A percentile compares a stretch with the other conserved stretches of the same genome.
Conservation (phyloP, 2,888 invertebrate species). For the Eupithecia inturbata region DNA sequence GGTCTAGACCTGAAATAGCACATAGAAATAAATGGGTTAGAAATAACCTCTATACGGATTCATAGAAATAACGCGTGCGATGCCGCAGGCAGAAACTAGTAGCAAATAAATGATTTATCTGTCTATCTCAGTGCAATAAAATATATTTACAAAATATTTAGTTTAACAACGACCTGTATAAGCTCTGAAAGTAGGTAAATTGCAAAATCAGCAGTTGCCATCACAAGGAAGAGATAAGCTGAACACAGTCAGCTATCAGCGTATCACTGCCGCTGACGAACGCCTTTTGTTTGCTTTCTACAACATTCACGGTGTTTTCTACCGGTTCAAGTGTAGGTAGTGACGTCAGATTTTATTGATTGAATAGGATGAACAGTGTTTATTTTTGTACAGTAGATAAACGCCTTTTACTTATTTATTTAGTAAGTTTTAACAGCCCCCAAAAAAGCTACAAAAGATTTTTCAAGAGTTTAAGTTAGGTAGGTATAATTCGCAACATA, state of each 20-base stretch:
- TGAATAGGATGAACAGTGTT: background rate
- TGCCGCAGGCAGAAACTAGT: no score
- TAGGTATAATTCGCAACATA: no score
- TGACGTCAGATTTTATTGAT: background rate
- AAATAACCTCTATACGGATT: no score
- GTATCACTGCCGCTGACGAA: slow-evolving; percentile 18
- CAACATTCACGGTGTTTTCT: slow-evolving; percentile 2
- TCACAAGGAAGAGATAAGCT: slow-evolving; percentile 30
- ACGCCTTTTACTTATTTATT: background rate
- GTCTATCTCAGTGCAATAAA: no score
- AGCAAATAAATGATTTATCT: no score
- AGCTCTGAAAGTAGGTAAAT: slow-evolving; percentile 16
- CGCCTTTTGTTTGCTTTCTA: slow-evolving; percentile 12
- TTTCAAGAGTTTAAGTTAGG: no score
- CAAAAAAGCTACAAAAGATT: background rate
- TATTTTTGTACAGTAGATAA: background rate
- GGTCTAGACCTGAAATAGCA: no score
- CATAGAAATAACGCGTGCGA: no score
- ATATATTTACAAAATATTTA: background rate
- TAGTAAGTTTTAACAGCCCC: background rate
- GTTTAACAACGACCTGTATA: slow-evolving; percentile 39
- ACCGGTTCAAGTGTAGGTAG: background rate
- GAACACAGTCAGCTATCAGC: slow-evolving; percentile 20
- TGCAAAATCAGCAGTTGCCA: slow-evolving; percentile 33
- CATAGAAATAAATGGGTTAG: no score